A percentile compares a stretch with the other conserved stretches of the same genome.
phyloP scores from a whole-genome alignment of 2,113 vertebrate genomes.

The Regulus satrapa region DNA sequence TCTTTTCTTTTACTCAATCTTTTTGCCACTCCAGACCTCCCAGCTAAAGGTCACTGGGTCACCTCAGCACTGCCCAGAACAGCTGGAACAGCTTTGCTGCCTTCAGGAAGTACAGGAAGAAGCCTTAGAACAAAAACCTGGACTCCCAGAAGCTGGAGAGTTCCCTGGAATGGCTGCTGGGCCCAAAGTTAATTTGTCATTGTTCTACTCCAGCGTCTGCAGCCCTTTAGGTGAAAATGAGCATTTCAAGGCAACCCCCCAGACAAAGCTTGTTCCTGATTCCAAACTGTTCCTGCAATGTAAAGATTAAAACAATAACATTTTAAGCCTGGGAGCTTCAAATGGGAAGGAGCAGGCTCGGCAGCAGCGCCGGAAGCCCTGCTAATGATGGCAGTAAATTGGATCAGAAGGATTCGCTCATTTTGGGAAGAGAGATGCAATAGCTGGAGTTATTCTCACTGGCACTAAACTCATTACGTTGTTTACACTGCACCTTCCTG shows the following conservation, averaged over 20 bases:
- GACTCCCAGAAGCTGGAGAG: background rate
- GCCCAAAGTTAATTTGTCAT: background rate
- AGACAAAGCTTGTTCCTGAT: background rate
- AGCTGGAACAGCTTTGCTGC: background rate
- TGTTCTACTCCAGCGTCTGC: background rate
- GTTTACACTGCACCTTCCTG: slow-evolving; percentile 30
- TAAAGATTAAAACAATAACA: slow-evolving; percentile 45
- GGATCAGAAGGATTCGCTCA: slow-evolving; percentile 64
- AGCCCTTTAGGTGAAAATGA: background rate
- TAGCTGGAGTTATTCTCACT: slow-evolving; percentile 25
- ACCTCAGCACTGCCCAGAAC: background rate
- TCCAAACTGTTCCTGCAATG: background rate
- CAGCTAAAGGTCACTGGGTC: background rate
- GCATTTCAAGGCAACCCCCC: background rate
- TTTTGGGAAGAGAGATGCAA: slow-evolving; percentile 60
- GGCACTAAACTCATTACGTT: slow-evolving; percentile 57
- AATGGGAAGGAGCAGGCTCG: background rate
- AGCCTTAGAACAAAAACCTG: background rate
- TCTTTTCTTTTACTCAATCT: rapidly evolving
- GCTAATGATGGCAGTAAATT: slow-evolving; percentile 64
- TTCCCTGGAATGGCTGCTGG: background rate
- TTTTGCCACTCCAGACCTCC: background rate
- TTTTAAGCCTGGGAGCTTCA: background rate
- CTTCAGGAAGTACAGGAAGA: background rate
- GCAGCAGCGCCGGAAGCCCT: background rate